These are phyloP conservation scores for Sciurus vulgaris DNA, from an alignment of 2,797 vertebrate species.

Conservation along the genomic window DNA sequence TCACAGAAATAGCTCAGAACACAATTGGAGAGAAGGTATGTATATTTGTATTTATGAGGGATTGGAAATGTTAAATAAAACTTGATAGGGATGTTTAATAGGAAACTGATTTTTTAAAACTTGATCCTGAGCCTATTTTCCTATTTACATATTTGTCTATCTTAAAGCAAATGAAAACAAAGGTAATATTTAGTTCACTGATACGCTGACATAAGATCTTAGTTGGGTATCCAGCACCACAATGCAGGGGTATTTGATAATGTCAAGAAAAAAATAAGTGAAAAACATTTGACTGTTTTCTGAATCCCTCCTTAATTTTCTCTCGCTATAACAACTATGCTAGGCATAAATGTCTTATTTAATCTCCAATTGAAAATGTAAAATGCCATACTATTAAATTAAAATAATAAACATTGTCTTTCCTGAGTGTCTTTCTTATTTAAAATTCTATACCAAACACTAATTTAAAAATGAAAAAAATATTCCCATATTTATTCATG, in stretches of 20 bases:
- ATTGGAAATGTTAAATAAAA: conserved; percentile 4
- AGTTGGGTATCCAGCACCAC: not conserved
- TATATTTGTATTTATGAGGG: not conserved
- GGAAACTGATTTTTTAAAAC: not conserved
- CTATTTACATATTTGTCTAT: conserved; percentile 24
- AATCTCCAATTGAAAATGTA: not conserved
- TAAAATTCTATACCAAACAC: not conserved
- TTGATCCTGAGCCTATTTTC: not conserved
- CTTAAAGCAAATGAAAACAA: conserved; percentile 7
- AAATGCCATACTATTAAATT: not conserved
- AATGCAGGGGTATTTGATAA: not conserved
- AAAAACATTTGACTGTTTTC: not conserved
- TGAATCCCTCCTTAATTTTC: not conserved
- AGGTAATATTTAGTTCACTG: not conserved
- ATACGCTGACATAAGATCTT: conserved; percentile 54
- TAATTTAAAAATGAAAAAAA: not conserved
- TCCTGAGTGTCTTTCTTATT: not conserved
- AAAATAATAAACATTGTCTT: not conserved
- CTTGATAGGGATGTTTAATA: not conserved
- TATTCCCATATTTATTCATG: not conserved
- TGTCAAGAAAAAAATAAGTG: not conserved
- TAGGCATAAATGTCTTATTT: not conserved
- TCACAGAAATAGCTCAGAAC: conserved; percentile 29
- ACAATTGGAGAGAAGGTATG: not conserved
- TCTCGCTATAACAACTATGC: not conserved